Conservation (phyloP, 1,140 invertebrate species). For the Sycophila sp. region DNA sequence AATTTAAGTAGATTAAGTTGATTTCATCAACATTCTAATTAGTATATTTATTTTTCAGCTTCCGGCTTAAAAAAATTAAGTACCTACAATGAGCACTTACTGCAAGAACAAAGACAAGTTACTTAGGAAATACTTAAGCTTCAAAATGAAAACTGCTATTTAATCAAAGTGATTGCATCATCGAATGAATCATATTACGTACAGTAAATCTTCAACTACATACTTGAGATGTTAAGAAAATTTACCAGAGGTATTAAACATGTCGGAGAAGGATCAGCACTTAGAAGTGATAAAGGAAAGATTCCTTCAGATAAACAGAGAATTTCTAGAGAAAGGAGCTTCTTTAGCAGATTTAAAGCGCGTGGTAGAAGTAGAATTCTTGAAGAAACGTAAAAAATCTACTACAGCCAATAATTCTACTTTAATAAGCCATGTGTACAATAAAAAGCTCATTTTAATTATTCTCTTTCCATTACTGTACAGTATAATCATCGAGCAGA, state of each 20-base stretch:
- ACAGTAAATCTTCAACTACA: background rate
- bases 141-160: background rate
- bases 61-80: too few species aligned
- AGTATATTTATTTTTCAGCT: too few species aligned
- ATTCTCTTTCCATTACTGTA: constrained; percentile 42
- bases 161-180: background rate
- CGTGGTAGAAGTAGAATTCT: background rate
- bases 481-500: constrained; percentile 37
- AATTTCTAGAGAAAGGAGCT: constrained; percentile 45
- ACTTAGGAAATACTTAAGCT: background rate
- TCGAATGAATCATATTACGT: constrained; percentile 18
- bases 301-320: constrained; percentile 46
- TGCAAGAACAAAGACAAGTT: background rate
- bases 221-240: constrained; percentile 35
- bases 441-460: constrained; percentile 38
- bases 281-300: constrained; percentile 43
- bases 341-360: constrained; percentile 44
- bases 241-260: constrained; percentile 20
- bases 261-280: constrained; percentile 41
- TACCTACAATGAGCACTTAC: too few species aligned
- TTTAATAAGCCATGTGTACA: background rate
- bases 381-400: constrained; percentile 9
- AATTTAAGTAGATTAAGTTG: too few species aligned
- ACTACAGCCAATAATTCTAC: too few species aligned
- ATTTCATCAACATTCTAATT: too few species aligned